These are phyloP conservation scores for Euproctis similis DNA, from an alignment of 2,888 invertebrate genomes.

Conservation along the genomic window DNA sequence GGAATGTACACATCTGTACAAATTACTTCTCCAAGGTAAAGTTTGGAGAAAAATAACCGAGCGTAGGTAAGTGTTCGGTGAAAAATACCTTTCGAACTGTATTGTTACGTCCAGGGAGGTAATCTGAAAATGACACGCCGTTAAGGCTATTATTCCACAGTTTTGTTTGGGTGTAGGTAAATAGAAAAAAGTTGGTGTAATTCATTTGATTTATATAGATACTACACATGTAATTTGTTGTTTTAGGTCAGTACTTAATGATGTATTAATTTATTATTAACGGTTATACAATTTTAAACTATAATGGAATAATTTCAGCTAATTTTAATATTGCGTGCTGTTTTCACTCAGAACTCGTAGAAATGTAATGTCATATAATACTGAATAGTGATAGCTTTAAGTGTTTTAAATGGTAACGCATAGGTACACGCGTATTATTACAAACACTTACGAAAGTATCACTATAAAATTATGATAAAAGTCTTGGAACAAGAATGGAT, in stretches of 20 bases:
- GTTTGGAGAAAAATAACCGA: slow-evolving; percentile 41
- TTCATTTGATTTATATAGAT: slow-evolving; percentile 4
- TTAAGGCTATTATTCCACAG: slow-evolving; percentile 16
- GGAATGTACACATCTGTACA: slow-evolving; percentile 56
- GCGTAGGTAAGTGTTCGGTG: slow-evolving; percentile 19
- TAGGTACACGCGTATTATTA: slow-evolving; percentile 52
- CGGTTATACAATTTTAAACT: too few relatives aligned
- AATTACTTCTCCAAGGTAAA: slow-evolving; percentile 46
- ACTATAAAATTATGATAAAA: slow-evolving; percentile 24
- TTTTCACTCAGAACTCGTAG: slow-evolving; percentile 49
- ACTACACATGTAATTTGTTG: too few relatives aligned
- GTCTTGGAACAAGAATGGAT: slow-evolving; percentile 30
- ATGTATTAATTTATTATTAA: too few relatives aligned
- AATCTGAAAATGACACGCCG: slow-evolving; percentile 28
- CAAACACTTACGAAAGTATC: slow-evolving; percentile 30
- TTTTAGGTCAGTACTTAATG: too few relatives aligned
- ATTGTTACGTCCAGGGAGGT: slow-evolving; percentile 23
- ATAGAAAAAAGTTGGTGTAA: slow-evolving; percentile 9
- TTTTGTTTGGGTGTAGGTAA: slow-evolving; percentile 13
- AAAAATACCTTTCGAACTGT: slow-evolving; percentile 47
- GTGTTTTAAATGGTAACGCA: slow-evolving; percentile 60
- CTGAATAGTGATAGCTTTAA: slow-evolving; percentile 62
- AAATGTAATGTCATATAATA: slow-evolving; percentile 26
- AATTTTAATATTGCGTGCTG: too few relatives aligned
- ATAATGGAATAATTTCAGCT: too few relatives aligned